A percentile compares a stretch with the other conserved stretches of the same genome.
Evolutionary conservation across 2,113 vertebrate species (phyloP).

Genomic region (Sylvilagus bachmani): DNA sequence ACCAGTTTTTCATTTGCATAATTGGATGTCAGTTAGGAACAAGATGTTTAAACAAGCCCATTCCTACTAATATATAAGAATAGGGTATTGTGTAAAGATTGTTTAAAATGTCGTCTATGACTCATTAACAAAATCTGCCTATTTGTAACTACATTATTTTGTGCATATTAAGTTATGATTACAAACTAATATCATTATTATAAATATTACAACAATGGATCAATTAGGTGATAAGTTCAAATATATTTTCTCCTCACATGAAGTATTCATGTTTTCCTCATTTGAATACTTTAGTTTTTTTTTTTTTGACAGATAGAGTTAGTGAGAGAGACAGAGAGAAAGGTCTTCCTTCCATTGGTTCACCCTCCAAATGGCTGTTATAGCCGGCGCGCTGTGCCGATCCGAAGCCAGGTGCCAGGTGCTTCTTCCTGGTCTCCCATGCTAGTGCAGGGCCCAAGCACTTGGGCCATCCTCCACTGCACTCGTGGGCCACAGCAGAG

Average conservation of each 20-base stretch:
- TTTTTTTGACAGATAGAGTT: too few species aligned
- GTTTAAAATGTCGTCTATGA: background rate
- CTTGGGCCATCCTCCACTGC: too few species aligned
- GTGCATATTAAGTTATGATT: background rate
- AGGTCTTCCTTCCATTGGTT: too few species aligned
- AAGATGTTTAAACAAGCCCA: background rate
- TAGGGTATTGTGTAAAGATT: background rate
- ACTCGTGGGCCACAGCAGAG: too few species aligned
- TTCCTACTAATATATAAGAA: background rate
- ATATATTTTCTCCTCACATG: background rate
- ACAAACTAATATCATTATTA: background rate
- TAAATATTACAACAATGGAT: background rate
- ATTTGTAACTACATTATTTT: conserved; percentile 3
- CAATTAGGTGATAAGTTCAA: conserved; percentile 50
- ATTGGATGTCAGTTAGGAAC: background rate
- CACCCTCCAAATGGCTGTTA: too few species aligned
- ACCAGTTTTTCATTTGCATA: conserved; percentile 6
- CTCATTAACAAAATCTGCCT: conserved; percentile 32
- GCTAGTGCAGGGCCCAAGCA: too few species aligned
- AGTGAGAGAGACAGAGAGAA: too few species aligned
- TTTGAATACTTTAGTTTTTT: background rate
- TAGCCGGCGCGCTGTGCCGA: too few species aligned
- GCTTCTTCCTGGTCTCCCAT: too few species aligned
- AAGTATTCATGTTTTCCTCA: background rate
- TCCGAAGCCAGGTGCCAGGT: too few species aligned